phyloP scores from a whole-genome alignment of 2,797 vertebrate genomes.

The Leuciscus waleckii region DNA sequence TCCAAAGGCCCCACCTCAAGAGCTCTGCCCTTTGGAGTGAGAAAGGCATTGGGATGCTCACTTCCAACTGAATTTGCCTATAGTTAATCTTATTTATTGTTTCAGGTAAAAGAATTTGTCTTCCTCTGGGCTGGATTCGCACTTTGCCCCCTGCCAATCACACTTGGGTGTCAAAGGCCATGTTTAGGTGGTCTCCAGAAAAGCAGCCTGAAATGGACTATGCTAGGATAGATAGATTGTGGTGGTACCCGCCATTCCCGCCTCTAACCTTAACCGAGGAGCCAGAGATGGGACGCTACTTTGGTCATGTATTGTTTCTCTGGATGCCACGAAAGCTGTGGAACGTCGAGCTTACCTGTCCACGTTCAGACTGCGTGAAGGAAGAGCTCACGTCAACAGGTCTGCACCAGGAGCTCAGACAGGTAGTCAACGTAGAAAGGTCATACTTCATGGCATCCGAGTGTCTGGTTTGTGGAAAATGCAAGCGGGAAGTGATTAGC shows the following conservation, averaged over 20 bases:
- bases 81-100: neutral
- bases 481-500: slow-evolving; percentile 40
- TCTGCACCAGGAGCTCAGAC: neutral
- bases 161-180: slow-evolving; percentile 26
- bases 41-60: neutral
- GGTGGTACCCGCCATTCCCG: neutral
- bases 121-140: neutral
- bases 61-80: neutral
- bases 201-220: neutral
- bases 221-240: slow-evolving; percentile 9
- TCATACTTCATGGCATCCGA: neutral
- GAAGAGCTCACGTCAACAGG: neutral
- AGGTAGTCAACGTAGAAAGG: neutral
- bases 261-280: neutral
- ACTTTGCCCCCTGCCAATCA: slow-evolving; percentile 12
- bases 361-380: neutral
- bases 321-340: neutral
- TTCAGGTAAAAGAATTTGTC: neutral
- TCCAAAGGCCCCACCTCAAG: neutral
- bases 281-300: neutral
- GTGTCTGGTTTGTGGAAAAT: slow-evolving; percentile 14
- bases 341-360: neutral
- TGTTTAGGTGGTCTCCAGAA: slow-evolving; percentile 10
- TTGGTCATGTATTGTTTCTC: slow-evolving; percentile 3
- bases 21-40: neutral